Base-by-base conservation (phyloP, 2,888 invertebrate genomes). In the Dynastes hyllus region DNA sequence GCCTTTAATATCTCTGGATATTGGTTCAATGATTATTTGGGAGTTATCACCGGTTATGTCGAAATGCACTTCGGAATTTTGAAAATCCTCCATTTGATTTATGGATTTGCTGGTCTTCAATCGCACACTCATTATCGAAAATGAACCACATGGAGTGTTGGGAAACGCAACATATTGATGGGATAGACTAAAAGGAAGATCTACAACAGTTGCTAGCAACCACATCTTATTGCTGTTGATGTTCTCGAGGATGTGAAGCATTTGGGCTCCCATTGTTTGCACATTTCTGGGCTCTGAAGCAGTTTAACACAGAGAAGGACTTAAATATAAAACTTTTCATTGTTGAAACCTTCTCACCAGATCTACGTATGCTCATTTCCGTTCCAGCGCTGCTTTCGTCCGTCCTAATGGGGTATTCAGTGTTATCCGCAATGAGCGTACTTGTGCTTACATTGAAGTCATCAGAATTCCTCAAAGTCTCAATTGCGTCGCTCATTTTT, bases 81-180 rank as follows among this genome's bases (percentile, higher is more conserved):
- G 11, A 1, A 69, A 1, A 6, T n/a, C 29, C 13, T 16, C 51
- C 27, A 78, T 76, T 16, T 78, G 79, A 32, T 80, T 82, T 13
- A 55, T 55, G 66, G 84, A 83, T 5, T 69, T n/a, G 53, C 83
- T 83, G n/a, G 83, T 73, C 29, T 79, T 76, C 51, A 85, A 76
- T 13, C 82, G 79, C 8, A 85, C 79, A 1, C 51, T 76, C 82
- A 84, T 83, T 3, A 81, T 77, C 2, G 85, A 84, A 67, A 83
- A 84, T 0, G 86, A 86, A 0, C 85, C 86, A 61, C 86, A 84
- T 4, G 86, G 86, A 5, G 86, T 86, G 45, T 83, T 83, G 0
- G 85, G 86, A 67, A 86, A 84, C 45, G 80, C 80, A 0, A 85
- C 76, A n/a, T 80, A 79, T 76, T 84, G 83, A 45, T 84, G 81